Evolutionary conservation across 1,140 invertebrate genomes (phyloP), one percentile per base, ranked within the genome.

Genomic region (Heliconius hewitsoni): DNA sequence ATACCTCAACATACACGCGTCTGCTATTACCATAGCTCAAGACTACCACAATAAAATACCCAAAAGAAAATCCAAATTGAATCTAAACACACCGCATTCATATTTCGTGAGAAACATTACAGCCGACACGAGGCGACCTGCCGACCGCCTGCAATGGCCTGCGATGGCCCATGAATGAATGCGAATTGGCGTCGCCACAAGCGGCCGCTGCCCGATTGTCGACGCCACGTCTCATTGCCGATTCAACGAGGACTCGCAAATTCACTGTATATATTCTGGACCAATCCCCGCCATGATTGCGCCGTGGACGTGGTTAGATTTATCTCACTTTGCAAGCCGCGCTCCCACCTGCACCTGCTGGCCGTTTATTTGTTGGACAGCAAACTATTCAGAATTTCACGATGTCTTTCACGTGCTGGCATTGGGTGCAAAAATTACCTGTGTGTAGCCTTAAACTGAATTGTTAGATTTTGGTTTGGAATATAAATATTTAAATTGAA

Each of bases 151-250:
- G 78, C 83, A 85, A 83, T 80, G 85, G 84, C 81, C 85, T 84
- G 78, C 89, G 90, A 91, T 90, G 86, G 89, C 74, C 89, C 89
- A 84, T 91, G 90, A 91, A 90, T 93, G 91, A 93, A 92, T 91
- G 81, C 83, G 89, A 90, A 91, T 90, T 93, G 91, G 83, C 87
- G 90, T 90, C 85, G 90, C 91, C 91, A 85, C 91, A 92, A 91
- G 90, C 90, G 86, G 89, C 84, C 89, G 84, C 82, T 81, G 87
- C 81, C 84, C 89, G 91, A 91, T 91, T 91, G 90, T 91, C 87
- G 89, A 86, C 89, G 87, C 86, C 88, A 89, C 90, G 87, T 89
- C 88, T 91, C 90, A 92, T 92, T 93, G 91, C 85, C 84, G 87
- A 93, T 93, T 91, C 90, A 89, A 89, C 88, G 84, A 82, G 80